phyloP scores from a whole-genome alignment of 2,113 vertebrate species.

The Eubucco bourcierii region DNA sequence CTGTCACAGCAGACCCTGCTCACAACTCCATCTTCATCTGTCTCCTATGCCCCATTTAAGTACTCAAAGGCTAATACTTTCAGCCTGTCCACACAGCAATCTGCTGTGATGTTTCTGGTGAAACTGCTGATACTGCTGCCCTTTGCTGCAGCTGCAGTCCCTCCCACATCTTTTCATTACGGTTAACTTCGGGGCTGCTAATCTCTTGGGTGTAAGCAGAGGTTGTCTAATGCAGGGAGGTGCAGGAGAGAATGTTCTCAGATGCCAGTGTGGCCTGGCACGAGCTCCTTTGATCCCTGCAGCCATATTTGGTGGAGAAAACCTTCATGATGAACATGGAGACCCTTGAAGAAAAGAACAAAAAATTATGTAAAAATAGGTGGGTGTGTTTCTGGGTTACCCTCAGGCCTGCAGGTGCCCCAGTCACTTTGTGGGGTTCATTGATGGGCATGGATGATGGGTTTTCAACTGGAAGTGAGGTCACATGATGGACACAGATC shows the following conservation, averaged over 20 bases:
- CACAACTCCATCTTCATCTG: too few relatives aligned
- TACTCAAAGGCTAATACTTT: too few relatives aligned
- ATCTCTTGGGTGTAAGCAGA: background rate
- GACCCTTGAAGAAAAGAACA: background rate
- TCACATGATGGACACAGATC: background rate
- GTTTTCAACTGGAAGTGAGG: background rate
- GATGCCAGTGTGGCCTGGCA: background rate
- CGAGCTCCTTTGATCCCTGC: accelerated
- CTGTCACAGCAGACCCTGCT: too few relatives aligned
- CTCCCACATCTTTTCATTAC: accelerated
- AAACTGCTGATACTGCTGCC: background rate
- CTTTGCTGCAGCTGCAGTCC: background rate
- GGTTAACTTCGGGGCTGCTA: background rate
- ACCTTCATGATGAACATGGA: background rate
- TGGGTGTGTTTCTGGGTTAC: background rate
- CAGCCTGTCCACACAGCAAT: too few relatives aligned
- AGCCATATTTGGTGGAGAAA: accelerated
- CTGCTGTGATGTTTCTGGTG: background rate
- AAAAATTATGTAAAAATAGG: accelerated
- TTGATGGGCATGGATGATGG: background rate
- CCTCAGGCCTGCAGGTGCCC: background rate
- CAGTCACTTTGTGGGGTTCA: accelerated
- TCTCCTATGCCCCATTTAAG: too few relatives aligned
- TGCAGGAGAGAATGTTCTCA: background rate
- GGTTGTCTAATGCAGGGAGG: background rate